phyloP scores from a whole-genome alignment of 64 coral and sea anemone species.

The Orbicella faveolata region DNA sequence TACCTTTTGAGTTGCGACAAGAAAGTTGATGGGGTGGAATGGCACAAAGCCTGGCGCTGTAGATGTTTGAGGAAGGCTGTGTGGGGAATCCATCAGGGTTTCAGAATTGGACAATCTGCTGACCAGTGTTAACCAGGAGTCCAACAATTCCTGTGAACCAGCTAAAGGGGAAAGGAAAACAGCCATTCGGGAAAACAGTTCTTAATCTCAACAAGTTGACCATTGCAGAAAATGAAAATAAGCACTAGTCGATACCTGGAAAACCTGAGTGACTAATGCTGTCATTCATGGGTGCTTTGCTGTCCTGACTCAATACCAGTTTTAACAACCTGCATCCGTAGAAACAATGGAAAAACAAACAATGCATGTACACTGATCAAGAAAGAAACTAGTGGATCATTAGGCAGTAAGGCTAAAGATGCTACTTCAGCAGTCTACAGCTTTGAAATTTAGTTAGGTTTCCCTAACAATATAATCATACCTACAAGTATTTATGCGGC shows the following conservation, averaged over 20 bases:
- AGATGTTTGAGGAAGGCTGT: slow-evolving; percentile 65
- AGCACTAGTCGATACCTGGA: neutral
- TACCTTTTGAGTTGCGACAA: slow-evolving; percentile 90
- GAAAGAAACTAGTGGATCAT: neutral
- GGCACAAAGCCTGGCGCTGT: slow-evolving; percentile 51
- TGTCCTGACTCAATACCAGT: neutral
- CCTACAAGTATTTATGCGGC: too few relatives aligned
- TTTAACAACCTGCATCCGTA: neutral
- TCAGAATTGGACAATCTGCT: slow-evolving; percentile 81
- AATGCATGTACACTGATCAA: neutral
- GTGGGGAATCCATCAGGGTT: slow-evolving; percentile 83
- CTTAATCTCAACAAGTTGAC: too few relatives aligned
- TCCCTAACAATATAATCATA: too few relatives aligned
- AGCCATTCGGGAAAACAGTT: too few relatives aligned
- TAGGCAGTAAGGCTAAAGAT: neutral
- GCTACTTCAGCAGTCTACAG: too few relatives aligned
- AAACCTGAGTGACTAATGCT: neutral
- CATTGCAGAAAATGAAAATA: too few relatives aligned
- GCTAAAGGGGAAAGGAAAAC: slow-evolving; percentile 25
- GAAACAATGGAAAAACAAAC: neutral
- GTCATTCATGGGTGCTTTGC: neutral
- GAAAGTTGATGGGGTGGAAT: slow-evolving; percentile 78
- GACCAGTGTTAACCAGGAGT: slow-evolving; percentile 88
- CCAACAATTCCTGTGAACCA: slow-evolving; percentile 84
- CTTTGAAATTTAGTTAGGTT: too few relatives aligned